Base-by-base conservation (phyloP, 2,888 invertebrate genomes). In the Hoplodrina ambigua region DNA sequence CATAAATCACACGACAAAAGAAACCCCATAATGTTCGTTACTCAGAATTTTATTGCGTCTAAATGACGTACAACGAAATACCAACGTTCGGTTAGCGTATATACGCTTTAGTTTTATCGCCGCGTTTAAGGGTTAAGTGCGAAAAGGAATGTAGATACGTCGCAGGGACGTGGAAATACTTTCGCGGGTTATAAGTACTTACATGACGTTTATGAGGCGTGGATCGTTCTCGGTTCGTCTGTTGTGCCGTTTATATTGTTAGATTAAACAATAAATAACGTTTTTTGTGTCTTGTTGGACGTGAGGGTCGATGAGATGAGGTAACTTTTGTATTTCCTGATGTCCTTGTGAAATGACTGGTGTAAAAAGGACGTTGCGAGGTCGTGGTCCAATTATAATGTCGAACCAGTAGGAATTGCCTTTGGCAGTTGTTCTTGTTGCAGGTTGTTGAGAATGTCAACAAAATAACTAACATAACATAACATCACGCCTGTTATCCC, bases 51-150 rank as follows among this genome's bases (percentile, higher is more conserved):
- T 89, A 90, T 90, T 87, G 79, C 89, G 73, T 81, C 81, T 85
- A 78, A 88, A 89, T 90, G 86, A 85, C 82, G 83, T 72, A 82
- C 71, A 79, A 70, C 76, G 72, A 83, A 85, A 87, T 85, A 82
- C 86, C 82, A 53, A 61, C 55, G 78, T 85, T 86, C 76, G 70
- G 81, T 80, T 79, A 78, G 75, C 81, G 82, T 66, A 84, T 80
- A 86, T 88, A 86, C 85, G 85, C 83, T 86, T 86, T 87, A 90
- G 88, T 89, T 91, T 91, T 90, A 91, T 89, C 81, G 66, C 70
- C 78, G 80, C 87, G 81, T 89, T 88, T 87, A 83, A 85, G 85
- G 89, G 88, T 88, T 89, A 89, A 90, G 86, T 88, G 85, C 82
- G 84, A 80, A 84, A 84, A 80, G 85, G 88, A 88, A 90, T 89